These are phyloP conservation scores for Acipenser ruthenus DNA, from an alignment of 2,797 vertebrate species.

Conservation along the genomic window DNA sequence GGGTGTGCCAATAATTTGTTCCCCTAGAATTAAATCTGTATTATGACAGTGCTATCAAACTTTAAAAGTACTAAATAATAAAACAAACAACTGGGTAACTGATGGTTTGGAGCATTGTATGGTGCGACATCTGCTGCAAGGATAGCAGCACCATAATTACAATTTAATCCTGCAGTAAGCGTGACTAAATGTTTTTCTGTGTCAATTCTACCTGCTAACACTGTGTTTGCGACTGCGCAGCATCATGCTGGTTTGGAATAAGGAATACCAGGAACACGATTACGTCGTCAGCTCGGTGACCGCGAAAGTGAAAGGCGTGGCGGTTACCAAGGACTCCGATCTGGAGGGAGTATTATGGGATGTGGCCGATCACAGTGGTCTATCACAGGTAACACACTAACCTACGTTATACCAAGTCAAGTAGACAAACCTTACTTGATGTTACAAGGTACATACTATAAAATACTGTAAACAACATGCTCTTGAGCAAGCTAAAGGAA, in stretches of 20 bases:
- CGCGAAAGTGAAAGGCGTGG: constrained; percentile 70
- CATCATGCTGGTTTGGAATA: constrained; percentile 44
- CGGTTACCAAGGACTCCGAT: constrained; percentile 36
- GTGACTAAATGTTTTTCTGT: too few relatives aligned
- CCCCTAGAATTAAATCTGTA: too few relatives aligned
- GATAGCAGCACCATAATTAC: not conserved
- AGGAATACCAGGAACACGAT: constrained; percentile 66
- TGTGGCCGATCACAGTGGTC: constrained; percentile 61
- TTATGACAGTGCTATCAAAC: too few relatives aligned
- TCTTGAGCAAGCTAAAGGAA: too few relatives aligned
- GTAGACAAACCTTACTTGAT: too few relatives aligned
- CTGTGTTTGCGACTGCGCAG: constrained; percentile 38
- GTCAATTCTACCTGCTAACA: constrained; percentile 9
- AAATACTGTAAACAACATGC: too few relatives aligned
- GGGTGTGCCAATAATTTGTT: too few relatives aligned
- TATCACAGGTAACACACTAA: constrained; percentile 52
- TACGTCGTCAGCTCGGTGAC: constrained; percentile 67
- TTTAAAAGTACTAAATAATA: too few relatives aligned
- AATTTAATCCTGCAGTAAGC: not conserved
- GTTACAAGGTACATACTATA: too few relatives aligned
- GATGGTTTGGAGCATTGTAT: too few relatives aligned
- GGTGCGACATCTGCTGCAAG: not conserved
- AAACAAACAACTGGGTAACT: too few relatives aligned
- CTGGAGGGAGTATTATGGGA: constrained; percentile 56
- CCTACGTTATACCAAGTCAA: too few relatives aligned